Base-by-base conservation (phyloP, 2,113 vertebrate species). In the Apodemus speciosus region DNA sequence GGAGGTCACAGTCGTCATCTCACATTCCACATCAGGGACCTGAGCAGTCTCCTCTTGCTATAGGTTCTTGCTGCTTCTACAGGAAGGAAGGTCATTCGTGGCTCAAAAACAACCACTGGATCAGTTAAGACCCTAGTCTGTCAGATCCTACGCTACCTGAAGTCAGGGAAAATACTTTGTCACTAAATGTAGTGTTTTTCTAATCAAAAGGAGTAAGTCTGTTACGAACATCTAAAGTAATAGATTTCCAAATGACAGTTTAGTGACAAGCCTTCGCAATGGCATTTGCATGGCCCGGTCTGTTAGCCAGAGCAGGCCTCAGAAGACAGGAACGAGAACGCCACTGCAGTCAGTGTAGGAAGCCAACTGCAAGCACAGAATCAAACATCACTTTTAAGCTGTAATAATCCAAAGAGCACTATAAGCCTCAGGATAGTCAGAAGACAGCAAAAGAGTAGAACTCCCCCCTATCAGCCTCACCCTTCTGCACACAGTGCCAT, bases 151-250 rank as follows among this genome's bases (percentile, higher is more conserved):
- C 88, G 3, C 8, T 72, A 62, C 56, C 21, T 43, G 25, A 94
- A 32, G 21, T 72, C 30, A 77, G 30, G 16, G 2, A 38, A 27
- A 53, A n/a, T 35, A 53, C 0, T 87, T 58, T 84, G 73, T 91
- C 21, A 71, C 73, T 90, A 71, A 93, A 76, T 77, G 40, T 25
- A 81, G 69, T 20, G 25, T 32, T 40, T 66, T 88, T 81, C 81
- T 15, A 92, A 23, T 80, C 69, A 93, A 66, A 94, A 84, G 25
- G 30, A 83, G 20, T 40, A 85, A 95, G 2, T 60, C 25, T 53
- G 43, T 64, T 27, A 85, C 35, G 35, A 76, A 72, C 40, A 86
- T 35, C 18, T 56, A 85, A 64, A 18, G 4, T 23, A 60, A 40
- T 21, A 35, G 25, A 84, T 56, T 93, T 96, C 56, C 16, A 10